Conservation (phyloP, 53 echinoderm and acorn worm species). For the Echinarachnius parma region DNA sequence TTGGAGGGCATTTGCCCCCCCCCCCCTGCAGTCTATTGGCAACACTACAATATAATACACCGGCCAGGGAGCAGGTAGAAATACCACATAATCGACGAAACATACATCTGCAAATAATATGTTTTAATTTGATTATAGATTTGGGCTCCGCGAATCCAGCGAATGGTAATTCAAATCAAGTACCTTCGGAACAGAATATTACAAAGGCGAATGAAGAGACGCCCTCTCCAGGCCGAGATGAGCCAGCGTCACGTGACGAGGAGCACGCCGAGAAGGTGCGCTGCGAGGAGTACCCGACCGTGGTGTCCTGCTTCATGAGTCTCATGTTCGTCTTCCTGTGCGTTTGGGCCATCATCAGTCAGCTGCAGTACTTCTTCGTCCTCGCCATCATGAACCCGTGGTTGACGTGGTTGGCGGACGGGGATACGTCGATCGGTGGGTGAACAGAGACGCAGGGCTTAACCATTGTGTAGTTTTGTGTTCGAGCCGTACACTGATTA, state of each 20-base stretch:
- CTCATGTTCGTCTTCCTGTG: constrained; percentile 38
- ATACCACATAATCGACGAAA: neutral
- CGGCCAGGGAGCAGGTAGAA: too few relatives aligned
- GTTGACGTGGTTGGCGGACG: constrained; percentile 34
- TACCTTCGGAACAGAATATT: neutral
- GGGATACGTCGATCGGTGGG: constrained; percentile 1
- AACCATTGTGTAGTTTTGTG: neutral
- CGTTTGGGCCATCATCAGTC: constrained; percentile 25
- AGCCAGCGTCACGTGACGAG: neutral
- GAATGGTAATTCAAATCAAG: neutral
- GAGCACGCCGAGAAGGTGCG: neutral
- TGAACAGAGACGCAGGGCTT: neutral
- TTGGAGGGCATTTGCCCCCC: too few relatives aligned
- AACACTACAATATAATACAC: too few relatives aligned
- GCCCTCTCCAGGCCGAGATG: neutral
- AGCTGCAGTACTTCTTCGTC: constrained; percentile 26
- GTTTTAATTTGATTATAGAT: too few relatives aligned
- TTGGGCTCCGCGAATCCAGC: neutral
- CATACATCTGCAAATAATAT: neutral
- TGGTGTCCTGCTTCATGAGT: constrained; percentile 5
- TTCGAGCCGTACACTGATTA: neutral
- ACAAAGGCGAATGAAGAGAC: neutral
- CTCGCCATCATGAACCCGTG: constrained; percentile 32
- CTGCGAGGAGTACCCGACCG: neutral
- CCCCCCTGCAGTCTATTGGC: too few relatives aligned